Conservation (phyloP, 2,797 vertebrate species). For the Austrolebias charrua region DNA sequence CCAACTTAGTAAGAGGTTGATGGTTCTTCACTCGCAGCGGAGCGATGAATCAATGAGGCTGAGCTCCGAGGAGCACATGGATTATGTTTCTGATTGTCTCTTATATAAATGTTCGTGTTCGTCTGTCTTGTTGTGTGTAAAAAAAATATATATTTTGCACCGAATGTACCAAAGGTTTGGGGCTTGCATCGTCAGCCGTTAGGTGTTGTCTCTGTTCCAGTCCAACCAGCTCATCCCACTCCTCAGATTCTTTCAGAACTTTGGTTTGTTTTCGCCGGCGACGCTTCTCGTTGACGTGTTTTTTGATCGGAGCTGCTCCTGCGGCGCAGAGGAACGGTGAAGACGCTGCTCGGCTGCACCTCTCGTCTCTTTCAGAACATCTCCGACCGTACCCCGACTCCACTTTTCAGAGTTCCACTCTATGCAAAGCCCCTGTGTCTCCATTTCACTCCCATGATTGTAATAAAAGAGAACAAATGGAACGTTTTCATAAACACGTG, state of each 20-base stretch:
- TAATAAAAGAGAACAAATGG: conserved; percentile 78
- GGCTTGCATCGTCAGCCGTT: conserved; percentile 71
- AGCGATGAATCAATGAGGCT: conserved; percentile 64
- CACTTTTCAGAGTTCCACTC: conserved; percentile 76
- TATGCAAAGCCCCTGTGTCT: conserved; percentile 81
- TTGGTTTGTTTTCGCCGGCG: conserved; percentile 47
- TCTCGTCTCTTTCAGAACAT: conserved; percentile 48
- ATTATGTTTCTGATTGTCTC: conserved; percentile 70
- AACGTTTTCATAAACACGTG: conserved; percentile 59
- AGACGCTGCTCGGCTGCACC: conserved; percentile 37
- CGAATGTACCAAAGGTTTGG: conserved; percentile 92
- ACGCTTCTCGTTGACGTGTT: conserved; percentile 36
- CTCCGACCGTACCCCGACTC: conserved; percentile 58
- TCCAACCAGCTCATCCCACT: conserved; percentile 51
- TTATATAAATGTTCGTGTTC: conserved; percentile 81
- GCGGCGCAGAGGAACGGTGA: conserved; percentile 54
- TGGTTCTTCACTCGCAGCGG: conserved; percentile 55
- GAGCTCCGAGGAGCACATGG: conserved; percentile 73
- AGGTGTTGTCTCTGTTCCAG: conserved; percentile 62
- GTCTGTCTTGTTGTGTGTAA: conserved; percentile 81
- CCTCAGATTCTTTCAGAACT: conserved; percentile 35
- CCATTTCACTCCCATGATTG: conserved; percentile 79
- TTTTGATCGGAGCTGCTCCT: conserved; percentile 27
- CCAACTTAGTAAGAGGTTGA: conserved; percentile 66
- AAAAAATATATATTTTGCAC: conserved; percentile 90